These are phyloP conservation scores for Colius striatus DNA, from an alignment of 2,113 vertebrate species.

Conservation along the genomic window DNA sequence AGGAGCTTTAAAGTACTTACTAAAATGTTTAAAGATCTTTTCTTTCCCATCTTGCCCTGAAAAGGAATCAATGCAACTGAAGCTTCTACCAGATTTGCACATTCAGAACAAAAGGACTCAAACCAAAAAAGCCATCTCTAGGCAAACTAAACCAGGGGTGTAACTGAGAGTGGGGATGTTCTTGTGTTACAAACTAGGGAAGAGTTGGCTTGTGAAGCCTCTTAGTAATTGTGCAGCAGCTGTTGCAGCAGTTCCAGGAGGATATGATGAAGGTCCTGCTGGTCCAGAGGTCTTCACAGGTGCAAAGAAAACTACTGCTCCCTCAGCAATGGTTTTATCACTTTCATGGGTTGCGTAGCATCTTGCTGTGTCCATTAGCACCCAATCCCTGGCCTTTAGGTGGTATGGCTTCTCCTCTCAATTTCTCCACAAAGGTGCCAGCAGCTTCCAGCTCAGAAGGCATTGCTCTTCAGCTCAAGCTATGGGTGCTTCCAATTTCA, in stretches of 20 bases:
- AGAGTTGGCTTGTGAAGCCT: neutral
- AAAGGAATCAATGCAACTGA: neutral
- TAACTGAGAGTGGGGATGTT: neutral
- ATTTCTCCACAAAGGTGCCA: neutral
- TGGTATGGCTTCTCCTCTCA: neutral
- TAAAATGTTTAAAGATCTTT: neutral
- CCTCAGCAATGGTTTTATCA: neutral
- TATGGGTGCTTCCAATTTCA: neutral
- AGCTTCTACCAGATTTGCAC: neutral
- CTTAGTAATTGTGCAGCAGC: neutral
- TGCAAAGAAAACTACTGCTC: neutral
- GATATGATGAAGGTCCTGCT: neutral
- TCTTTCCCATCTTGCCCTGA: neutral
- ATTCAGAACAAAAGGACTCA: neutral
- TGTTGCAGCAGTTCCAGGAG: neutral
- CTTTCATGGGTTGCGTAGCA: neutral
- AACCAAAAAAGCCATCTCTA: neutral
- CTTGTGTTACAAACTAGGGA: neutral
- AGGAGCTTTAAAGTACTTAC: conserved; percentile 18
- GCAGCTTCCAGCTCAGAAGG: neutral
- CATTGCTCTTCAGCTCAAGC: neutral
- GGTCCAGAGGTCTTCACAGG: neutral
- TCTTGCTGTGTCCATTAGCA: neutral
- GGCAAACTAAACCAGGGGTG: neutral
- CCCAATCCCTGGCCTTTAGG: neutral